These are phyloP conservation scores for Stegostoma tigrinum DNA, from an alignment of 2,113 vertebrate genomes.

Conservation along the genomic window DNA sequence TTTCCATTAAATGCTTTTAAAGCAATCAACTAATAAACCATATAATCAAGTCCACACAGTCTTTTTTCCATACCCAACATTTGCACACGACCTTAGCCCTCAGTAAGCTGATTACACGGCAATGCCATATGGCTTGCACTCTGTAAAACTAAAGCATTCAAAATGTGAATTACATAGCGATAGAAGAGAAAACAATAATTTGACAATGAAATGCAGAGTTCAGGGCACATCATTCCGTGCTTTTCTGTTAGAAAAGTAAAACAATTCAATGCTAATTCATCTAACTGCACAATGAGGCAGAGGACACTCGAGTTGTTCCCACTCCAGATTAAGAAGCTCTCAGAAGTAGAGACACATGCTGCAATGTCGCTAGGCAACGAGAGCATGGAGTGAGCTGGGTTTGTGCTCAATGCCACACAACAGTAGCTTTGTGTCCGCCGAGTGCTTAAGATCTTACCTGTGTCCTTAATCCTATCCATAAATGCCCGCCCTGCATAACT, in stretches of 20 bases:
- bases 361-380: conserved; percentile 15
- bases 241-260: not conserved
- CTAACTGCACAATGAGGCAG: not conserved
- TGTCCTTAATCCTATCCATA: not conserved
- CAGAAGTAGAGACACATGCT: not conserved
- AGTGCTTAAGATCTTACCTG: not conserved
- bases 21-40: not conserved
- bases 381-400: not conserved
- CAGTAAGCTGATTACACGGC: conserved; percentile 21
- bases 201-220: not conserved
- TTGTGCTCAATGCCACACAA: not conserved
- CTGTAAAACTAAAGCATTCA: not conserved
- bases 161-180: not conserved
- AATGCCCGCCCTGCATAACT: not conserved
- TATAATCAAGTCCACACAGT: too few species aligned
- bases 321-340: not conserved
- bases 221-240: not conserved
- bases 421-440: not conserved
- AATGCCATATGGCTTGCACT: not conserved
- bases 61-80: conserved; percentile 24
- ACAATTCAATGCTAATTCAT: not conserved
- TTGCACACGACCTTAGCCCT: not conserved
- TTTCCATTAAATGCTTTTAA: not conserved
- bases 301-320: too few species aligned
- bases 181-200: not conserved